Evolutionary conservation across 2,113 vertebrate genomes (phyloP), one percentile per base, ranked within the genome.

Genomic region (Riparia riparia): DNA sequence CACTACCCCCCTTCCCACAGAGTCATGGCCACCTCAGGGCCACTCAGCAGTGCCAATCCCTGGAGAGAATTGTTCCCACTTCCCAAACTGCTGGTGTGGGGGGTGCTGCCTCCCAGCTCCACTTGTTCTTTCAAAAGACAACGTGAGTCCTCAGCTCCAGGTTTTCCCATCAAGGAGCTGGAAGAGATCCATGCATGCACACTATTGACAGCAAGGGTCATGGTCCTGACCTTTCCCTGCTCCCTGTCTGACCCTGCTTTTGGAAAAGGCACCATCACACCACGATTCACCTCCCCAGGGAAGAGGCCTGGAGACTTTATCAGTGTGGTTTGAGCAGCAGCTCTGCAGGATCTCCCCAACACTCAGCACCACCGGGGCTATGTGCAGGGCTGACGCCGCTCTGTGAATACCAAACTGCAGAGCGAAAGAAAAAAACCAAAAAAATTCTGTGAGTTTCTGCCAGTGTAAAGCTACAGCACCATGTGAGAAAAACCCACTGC

Each of bases 351-450:
- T 29, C n/a, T 91, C 73, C 71, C 28, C 1, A 10, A 7, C 51
- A 31, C 77, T 84, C 31, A 5, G 60, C 69, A 28, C 32, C 19
- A 11, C 26, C 8, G 3, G 0, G 28, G 19, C 20, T 28, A 29
- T 25, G 29, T 16, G 37, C 82, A 56, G 34, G 14, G 50, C 41
- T n/a, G 51, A 79, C 0, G 0, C 25, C 0, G 0, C 4, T 3
- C 49, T 53, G 76, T 0, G 2, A 88, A 64, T 10, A 53, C 28
- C 31, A 12, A 86, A 70, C 69, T 63, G 80, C 58, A 47, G 31
- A 83, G 22, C 37, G 25, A 6, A 22, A 50, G 3, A 22, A 42
- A 44, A n/a, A 34, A 37, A 37, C 20, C 9, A 13, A 44, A n/a
- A 24, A 11, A 13, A 8, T 31, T 1, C 9, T 8, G 28, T 26